Evolutionary conservation across 1,140 invertebrate species (phyloP), one percentile per base, ranked within the genome.

Genomic region (Lepidostoma basale): DNA sequence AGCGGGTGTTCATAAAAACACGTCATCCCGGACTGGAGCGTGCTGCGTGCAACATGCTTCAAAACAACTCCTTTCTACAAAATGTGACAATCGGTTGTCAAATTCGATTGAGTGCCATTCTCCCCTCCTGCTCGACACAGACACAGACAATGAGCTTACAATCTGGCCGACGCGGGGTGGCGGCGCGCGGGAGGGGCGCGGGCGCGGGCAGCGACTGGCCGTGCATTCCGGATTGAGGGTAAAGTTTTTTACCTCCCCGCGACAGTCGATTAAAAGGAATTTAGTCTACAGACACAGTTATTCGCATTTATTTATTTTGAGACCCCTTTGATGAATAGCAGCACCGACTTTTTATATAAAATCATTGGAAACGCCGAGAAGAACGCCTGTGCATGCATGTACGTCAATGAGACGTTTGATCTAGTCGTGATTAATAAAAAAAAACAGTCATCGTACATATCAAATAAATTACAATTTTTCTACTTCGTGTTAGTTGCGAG

Each of bases 241-340:
- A 49, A 66, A 22, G 56, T 67, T 72, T 72, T 71, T 72, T 60
- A 63, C 62, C 56, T 44, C 47, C 10, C 66, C 33, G 62, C 63
- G 70, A 62, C 70, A 65, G 42, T 25, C 70, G 70, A 73, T 73
- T 73, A 73, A 73, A 73, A 69, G 67, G 70, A 69, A 73, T 73
- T 73, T 73, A 67, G 70, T 73, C 70, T 73, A 69, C 70, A 47
- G 58, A 33, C 70, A 69, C 63, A 69, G 67, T 69, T 72, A 71
- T 69, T 73, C 70, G 58, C 63, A 73, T 69, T 73, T 69, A 69
- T 73, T 69, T 69, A 73, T 73, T 67, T 67, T 42, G 63, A 56
- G 60, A 36, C 23, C 60, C n/a, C 70, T 72, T 66, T 68, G 70
- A 72, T 72, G 66, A 72, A 72, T 72, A 72, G 54, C 62, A 68